These are phyloP conservation scores for Atopsyche davidsoni DNA, from an alignment of 1,140 invertebrate species.

Conservation along the genomic window DNA sequence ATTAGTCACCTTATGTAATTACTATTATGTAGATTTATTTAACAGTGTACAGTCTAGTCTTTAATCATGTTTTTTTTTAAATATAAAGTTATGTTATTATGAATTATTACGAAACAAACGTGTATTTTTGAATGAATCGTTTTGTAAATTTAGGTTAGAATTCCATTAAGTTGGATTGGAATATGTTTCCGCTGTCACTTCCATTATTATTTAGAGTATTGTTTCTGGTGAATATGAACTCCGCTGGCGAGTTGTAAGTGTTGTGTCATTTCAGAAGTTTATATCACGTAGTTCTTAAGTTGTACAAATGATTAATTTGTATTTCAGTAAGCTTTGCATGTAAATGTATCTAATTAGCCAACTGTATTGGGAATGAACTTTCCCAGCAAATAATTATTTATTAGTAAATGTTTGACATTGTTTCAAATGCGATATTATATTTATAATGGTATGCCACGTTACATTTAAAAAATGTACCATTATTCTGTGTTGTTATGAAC, in stretches of 20 bases:
- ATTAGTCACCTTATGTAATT: slow-evolving; percentile 23
- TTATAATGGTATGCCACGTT: slow-evolving; percentile 17
- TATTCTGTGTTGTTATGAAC: slow-evolving; percentile 44
- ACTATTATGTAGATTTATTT: slow-evolving; percentile 34
- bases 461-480: slow-evolving; percentile 20
- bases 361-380: slow-evolving; percentile 12
- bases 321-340: slow-evolving; percentile 23
- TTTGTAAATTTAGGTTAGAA: slow-evolving; percentile 6
- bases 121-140: neutral
- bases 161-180: slow-evolving; percentile 1
- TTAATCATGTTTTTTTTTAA: slow-evolving; percentile 27
- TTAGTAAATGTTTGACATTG: slow-evolving; percentile 28
- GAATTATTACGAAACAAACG: neutral
- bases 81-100: slow-evolving; percentile 4
- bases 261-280: slow-evolving; percentile 16
- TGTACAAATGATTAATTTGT: slow-evolving; percentile 21
- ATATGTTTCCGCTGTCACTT: slow-evolving; percentile 8
- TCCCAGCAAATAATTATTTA: slow-evolving; percentile 28
- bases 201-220: neutral
- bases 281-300: slow-evolving; percentile 13
- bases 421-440: slow-evolving; percentile 29
- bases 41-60: slow-evolving; percentile 53
- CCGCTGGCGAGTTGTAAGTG: slow-evolving; percentile 13
- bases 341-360: slow-evolving; percentile 24
- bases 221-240: neutral